phyloP scores from a whole-genome alignment of 2,797 vertebrate genomes.

The Oophaga sylvatica region DNA sequence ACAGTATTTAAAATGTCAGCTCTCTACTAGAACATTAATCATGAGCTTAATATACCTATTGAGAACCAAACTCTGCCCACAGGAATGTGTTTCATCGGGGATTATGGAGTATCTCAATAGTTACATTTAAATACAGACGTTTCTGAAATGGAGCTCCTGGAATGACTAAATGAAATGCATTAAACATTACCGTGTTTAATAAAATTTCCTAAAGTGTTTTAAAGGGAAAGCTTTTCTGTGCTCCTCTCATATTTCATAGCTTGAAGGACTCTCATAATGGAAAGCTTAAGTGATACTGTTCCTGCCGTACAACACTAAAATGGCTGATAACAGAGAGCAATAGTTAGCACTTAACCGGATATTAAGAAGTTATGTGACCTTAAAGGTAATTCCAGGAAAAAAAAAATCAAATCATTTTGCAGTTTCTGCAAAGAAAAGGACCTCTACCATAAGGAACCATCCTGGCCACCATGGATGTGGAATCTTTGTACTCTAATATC shows the following conservation, averaged over 20 bases:
- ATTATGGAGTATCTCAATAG: conserved; percentile 47
- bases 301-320: not conserved
- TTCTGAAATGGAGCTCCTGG: conserved; percentile 27
- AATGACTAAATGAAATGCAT: conserved; percentile 35
- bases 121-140: conserved; percentile 57
- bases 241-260: not conserved
- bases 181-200: conserved; percentile 32
- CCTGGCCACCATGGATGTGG: too few species aligned
- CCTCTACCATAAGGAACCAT: too few species aligned
- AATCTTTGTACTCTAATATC: too few species aligned
- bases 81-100: conserved; percentile 55
- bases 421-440: too few species aligned
- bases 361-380: too few species aligned
- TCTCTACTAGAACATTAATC: conserved; percentile 60
- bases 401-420: too few species aligned
- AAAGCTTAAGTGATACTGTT: not conserved
- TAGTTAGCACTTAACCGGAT: too few species aligned
- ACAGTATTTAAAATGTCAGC: conserved; percentile 62
- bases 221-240: not conserved
- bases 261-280: not conserved
- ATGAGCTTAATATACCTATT: conserved; percentile 60
- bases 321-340: too few species aligned
- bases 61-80: conserved; percentile 58
- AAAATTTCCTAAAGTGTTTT: not conserved
- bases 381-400: too few species aligned